Evolutionary conservation across 2,888 invertebrate genomes (phyloP), one percentile per base, ranked within the genome.

Genomic region (Tuberolachnus salignus): DNA sequence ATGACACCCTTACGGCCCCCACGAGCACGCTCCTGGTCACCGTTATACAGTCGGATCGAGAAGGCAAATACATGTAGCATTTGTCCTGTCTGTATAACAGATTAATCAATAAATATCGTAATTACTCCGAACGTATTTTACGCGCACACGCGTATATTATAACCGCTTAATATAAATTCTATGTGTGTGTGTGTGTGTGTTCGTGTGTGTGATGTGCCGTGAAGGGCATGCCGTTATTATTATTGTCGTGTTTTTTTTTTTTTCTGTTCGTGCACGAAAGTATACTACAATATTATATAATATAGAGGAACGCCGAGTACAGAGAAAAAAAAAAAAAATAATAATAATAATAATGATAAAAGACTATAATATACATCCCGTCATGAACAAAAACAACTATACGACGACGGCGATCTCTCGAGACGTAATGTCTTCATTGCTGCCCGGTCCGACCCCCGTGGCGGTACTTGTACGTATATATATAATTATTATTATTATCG

Each of bases 371-470:
- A 26, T 51, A 69, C 26, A 51, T n/a, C 16, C 44, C 34, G 23
- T 72, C 59, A 34, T 23, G 34, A 46, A 72, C 49, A 61, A n/a
- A n/a, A n/a, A 72, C 61, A 44, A 23, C 71, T 34, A 34, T 34
- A 34, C 34, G 34, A 34, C 3, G 3, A 34, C 34, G 34, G 6
- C 34, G 34, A 4, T 34, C 34, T 49, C 26, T 26, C 19, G 11
- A 46, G 21, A 61, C 49, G 49, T 72, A 72, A 72, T 72, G 72
- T 72, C 72, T 72, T 72, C 72, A 72, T 72, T 26, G 49, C 72
- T 49, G 34, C 26, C 49, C 61, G 23, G 61, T 61, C 26, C 51
- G 61, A 16, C n/a, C 57, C 57, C 23, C 44, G 44, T 44, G 1
- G 59, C 26, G 59, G 16, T 61, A 61, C 21, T 2, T 44, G 11